These are phyloP conservation scores for Aplidium turbinatum DNA, from an alignment of 23 tunicate genomes.

Conservation along the genomic window DNA sequence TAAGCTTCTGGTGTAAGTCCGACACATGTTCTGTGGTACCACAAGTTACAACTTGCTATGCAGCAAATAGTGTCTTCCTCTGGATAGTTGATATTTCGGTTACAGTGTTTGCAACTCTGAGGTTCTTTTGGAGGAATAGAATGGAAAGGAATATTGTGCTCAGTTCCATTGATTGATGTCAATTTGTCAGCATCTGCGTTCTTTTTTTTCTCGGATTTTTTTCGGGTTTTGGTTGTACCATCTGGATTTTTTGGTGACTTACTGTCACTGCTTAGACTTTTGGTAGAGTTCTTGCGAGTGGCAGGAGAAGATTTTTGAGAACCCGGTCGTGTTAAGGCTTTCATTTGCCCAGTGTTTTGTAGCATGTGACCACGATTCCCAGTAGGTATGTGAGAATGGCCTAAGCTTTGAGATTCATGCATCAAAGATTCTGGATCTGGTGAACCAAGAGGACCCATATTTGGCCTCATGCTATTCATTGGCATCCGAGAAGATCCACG, in stretches of 20 bases:
- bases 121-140: constrained; percentile 49
- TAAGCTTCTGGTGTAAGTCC: constrained; percentile 77
- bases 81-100: constrained; percentile 32
- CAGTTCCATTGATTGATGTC: background rate
- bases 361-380: constrained; percentile 75
- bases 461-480: constrained; percentile 34
- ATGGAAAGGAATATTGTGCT: constrained; percentile 48
- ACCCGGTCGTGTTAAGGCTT: constrained; percentile 58
- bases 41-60: constrained; percentile 78
- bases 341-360: constrained; percentile 70
- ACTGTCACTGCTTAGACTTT: constrained; percentile 10
- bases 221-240: constrained; percentile 31
- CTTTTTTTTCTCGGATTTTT: constrained; percentile 71
- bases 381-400: constrained; percentile 50
- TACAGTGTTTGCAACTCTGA: constrained; percentile 58
- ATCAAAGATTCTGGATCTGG: constrained; percentile 48
- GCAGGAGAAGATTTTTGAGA: constrained; percentile 45
- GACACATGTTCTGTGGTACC: constrained; percentile 84
- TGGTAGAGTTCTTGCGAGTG: constrained; percentile 35
- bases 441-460: constrained; percentile 55
- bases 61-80: constrained; percentile 68
- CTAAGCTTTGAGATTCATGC: constrained; percentile 44
- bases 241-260: constrained; percentile 57
- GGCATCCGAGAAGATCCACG: constrained; percentile 55
- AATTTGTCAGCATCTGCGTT: constrained; percentile 20